A percentile compares a stretch with the other conserved stretches of the same genome.
Evolutionary conservation across 2,113 vertebrate species (phyloP).

Genomic region (Ivindomyrus marchei): DNA sequence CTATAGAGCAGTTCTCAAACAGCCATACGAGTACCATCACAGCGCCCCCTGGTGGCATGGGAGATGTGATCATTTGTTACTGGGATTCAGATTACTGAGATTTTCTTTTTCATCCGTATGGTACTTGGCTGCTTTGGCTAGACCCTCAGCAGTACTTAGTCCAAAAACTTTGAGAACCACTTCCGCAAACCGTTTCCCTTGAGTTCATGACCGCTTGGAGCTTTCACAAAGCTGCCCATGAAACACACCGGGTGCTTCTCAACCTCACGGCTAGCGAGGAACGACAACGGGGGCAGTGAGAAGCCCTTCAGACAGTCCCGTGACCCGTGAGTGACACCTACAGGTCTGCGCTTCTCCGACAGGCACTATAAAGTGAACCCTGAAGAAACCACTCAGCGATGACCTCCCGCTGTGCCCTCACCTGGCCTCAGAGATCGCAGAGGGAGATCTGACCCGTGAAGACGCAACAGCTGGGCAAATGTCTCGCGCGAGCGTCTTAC

Average conservation of each 20-base stretch:
- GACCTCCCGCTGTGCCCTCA: not conserved
- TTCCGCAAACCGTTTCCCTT: not conserved
- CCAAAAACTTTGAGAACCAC: not conserved
- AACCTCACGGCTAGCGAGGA: not conserved
- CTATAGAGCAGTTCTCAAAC: not conserved
- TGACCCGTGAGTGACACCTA: not conserved
- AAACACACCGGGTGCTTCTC: not conserved
- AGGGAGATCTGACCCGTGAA: not conserved
- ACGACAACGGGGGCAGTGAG: not conserved
- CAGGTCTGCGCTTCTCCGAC: not conserved
- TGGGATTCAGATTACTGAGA: not conserved
- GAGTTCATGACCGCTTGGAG: not conserved
- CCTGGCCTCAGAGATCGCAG: not conserved
- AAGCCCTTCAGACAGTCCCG: not conserved
- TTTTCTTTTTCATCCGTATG: not conserved
- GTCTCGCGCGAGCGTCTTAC: not conserved
- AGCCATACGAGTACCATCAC: not conserved
- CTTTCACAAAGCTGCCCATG: not conserved
- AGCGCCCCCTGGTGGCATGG: not conserved
- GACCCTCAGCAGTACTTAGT: not conserved
- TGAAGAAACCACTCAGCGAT: not conserved
- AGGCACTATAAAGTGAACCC: not conserved
- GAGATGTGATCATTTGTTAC: not conserved
- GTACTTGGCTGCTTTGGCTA: not conserved
- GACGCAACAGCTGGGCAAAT: not conserved